Evolutionary conservation across 2,797 vertebrate species (phyloP).

Genomic region (Percopsis omiscomaycus): DNA sequence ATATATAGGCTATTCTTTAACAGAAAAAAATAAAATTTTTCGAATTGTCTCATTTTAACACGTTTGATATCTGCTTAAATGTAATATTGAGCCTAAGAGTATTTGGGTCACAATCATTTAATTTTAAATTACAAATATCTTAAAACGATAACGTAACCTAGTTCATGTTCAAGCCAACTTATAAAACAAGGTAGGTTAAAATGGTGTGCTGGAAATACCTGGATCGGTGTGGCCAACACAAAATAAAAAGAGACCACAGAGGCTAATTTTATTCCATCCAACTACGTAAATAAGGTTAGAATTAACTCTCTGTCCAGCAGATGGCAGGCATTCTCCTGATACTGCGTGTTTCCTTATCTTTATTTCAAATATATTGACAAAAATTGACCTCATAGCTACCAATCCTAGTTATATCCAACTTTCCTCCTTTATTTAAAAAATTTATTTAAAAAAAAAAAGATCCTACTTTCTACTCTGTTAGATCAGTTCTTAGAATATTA

Average conservation of each 20-base stretch:
- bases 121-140: too few species aligned
- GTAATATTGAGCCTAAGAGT: constrained; percentile 22
- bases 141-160: too few species aligned
- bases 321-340: constrained; percentile 67
- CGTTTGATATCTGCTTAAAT: constrained; percentile 13
- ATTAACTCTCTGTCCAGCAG: constrained; percentile 53
- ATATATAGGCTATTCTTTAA: neutral
- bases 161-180: too few species aligned
- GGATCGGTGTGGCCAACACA: constrained; percentile 27
- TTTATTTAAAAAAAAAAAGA: too few species aligned
- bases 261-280: neutral
- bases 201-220: constrained; percentile 23
- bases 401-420: too few species aligned
- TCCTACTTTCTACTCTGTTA: too few species aligned
- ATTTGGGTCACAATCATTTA: too few species aligned
- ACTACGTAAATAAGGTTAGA: constrained; percentile 9
- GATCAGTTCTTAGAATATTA: too few species aligned
- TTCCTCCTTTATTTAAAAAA: too few species aligned
- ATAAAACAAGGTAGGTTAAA: constrained; percentile 19
- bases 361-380: too few species aligned
- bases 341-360: neutral
- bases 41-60: constrained; percentile 9
- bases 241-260: constrained; percentile 17
- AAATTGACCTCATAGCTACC: too few species aligned
- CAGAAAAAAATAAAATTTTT: neutral